phyloP scores from a whole-genome alignment of 2,888 invertebrate genomes.

The Euphydryas editha region DNA sequence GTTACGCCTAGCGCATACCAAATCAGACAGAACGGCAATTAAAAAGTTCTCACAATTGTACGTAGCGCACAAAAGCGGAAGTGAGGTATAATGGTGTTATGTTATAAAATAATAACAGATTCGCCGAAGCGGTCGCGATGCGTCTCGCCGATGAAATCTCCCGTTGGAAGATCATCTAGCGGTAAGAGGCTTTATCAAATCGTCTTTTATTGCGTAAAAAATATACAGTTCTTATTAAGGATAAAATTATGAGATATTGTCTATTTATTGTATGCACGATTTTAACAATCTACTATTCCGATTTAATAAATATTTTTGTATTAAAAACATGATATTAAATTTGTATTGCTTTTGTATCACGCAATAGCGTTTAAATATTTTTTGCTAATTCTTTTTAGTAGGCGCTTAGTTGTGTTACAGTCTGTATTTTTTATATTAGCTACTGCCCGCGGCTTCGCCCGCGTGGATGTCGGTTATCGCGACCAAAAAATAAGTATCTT shows the following conservation, averaged over 20 bases:
- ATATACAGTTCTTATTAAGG: no score
- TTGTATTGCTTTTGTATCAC: no score
- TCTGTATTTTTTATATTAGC: no score
- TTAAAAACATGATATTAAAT: background rate
- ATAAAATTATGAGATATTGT: no score
- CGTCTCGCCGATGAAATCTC: conserved; percentile 60
- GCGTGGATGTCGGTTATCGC: no score
- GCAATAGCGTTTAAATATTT: no score
- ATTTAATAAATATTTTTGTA: no score
- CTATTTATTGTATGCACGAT: conserved; percentile 12
- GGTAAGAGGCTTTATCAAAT: conserved; percentile 16
- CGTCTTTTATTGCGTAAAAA: background rate
- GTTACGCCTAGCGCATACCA: conserved; percentile 24
- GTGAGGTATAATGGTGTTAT: conserved; percentile 71
- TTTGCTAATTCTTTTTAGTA: no score
- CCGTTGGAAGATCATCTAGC: conserved; percentile 30
- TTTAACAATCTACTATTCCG: no score
- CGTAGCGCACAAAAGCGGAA: conserved; percentile 44
- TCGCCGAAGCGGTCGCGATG: conserved; percentile 59
- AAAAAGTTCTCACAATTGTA: conserved; percentile 48
- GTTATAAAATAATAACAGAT: conserved; percentile 77
- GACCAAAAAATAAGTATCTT: no score
- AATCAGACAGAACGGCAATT: conserved; percentile 29
- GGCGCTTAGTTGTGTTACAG: no score
- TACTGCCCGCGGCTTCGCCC: no score